phyloP scores from a whole-genome alignment of 92 coral and sea anemone genomes.

The Epizoanthus illoricatus region DNA sequence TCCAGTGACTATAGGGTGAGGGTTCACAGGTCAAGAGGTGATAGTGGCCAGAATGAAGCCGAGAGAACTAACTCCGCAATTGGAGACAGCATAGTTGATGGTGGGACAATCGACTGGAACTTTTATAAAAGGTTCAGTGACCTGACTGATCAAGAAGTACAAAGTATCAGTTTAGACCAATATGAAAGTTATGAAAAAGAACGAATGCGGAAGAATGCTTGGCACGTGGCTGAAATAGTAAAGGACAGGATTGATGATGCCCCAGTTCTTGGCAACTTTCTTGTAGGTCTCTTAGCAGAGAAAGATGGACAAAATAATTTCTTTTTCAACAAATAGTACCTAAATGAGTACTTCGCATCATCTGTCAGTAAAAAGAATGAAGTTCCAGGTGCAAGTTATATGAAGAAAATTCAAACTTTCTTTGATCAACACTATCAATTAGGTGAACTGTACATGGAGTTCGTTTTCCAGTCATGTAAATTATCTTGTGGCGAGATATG shows the following conservation, averaged over 20 bases:
- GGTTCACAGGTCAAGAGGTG: conserved; percentile 36
- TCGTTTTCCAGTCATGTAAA: conserved; percentile 16
- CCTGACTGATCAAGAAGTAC: not conserved
- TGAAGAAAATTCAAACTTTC: conserved; percentile 5
- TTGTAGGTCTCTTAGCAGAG: conserved; percentile 21
- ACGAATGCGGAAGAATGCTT: conserved; percentile 24
- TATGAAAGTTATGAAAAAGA: conserved; percentile 11
- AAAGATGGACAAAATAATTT: conserved; percentile 13
- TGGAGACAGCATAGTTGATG: conserved; percentile 14
- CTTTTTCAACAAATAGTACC: conserved; percentile 24
- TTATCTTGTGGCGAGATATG: conserved; percentile 6
- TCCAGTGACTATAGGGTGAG: conserved; percentile 27
- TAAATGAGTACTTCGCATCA: not conserved
- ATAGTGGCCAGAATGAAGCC: conserved; percentile 37
- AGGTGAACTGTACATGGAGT: conserved; percentile 16
- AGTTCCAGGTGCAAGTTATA: conserved; percentile 9
- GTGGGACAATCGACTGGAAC: not conserved
- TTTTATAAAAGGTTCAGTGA: not conserved
- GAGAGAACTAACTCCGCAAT: conserved; percentile 4
- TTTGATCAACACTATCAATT: not conserved
- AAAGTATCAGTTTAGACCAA: conserved; percentile 5
- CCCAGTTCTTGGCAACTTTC: conserved; percentile 19
- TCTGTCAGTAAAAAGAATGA: not conserved
- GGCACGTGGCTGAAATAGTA: conserved; percentile 23
- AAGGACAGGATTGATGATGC: conserved; percentile 17